Percentiles rank a stretch among this genome's conserved stretches.
These are phyloP conservation scores for Carassius auratus DNA, from an alignment of 2,113 vertebrate species.

Conservation along the genomic window DNA sequence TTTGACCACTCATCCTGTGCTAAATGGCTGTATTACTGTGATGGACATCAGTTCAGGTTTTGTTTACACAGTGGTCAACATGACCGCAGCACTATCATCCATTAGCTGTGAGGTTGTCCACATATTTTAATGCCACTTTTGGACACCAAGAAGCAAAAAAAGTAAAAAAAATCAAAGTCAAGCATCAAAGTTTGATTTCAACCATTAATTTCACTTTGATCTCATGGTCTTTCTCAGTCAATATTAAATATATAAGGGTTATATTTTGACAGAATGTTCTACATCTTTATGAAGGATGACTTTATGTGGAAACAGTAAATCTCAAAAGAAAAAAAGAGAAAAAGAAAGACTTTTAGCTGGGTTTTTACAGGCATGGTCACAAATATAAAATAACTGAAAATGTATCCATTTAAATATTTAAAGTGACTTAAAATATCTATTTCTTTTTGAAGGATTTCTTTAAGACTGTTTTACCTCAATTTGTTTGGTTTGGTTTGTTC, in stretches of 20 bases:
- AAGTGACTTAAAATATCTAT: background rate
- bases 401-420: background rate
- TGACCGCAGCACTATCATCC: background rate
- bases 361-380: too few relatives aligned
- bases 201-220: too few relatives aligned
- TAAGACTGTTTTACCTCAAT: slow-evolving; percentile 1
- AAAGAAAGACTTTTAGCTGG: too few relatives aligned
- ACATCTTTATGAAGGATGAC: too few relatives aligned
- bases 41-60: slow-evolving; percentile 29
- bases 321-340: background rate
- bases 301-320: too few relatives aligned
- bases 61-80: slow-evolving; percentile 41
- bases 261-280: too few relatives aligned
- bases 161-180: background rate
- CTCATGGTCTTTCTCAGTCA: too few relatives aligned
- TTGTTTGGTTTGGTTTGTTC: slow-evolving; percentile 56
- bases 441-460: background rate
- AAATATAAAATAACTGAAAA: background rate
- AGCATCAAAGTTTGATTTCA: too few relatives aligned
- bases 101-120: background rate
- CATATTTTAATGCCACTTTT: background rate
- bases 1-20: slow-evolving; percentile 78
- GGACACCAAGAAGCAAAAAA: background rate
- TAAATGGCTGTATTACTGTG: slow-evolving; percentile 66
- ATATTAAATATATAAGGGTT: too few relatives aligned